phyloP scores from a whole-genome alignment of 2,888 invertebrate species.

The Dicycla oo region DNA sequence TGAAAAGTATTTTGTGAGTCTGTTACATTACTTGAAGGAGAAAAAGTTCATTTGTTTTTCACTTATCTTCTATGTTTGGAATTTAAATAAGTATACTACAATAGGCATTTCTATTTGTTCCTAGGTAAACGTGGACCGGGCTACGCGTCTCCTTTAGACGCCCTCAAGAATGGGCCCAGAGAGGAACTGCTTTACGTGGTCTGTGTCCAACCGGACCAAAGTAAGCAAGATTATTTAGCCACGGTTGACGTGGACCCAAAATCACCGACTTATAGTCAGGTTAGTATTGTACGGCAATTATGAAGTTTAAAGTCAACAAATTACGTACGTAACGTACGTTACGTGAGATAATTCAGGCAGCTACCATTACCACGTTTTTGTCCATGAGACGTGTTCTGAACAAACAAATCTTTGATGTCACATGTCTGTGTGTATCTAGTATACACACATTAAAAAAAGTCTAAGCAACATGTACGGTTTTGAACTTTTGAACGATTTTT shows the following conservation, averaged over 20 bases:
- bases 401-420: neutral
- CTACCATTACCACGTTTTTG: neutral
- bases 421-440: neutral
- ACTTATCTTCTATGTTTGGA: neutral
- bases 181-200: conserved; percentile 97
- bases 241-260: conserved; percentile 97
- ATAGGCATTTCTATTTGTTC: conserved; percentile 11
- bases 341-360: neutral
- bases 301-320: no score
- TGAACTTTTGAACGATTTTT: no score
- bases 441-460: no score
- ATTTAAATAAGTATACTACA: neutral
- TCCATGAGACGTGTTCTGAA: neutral
- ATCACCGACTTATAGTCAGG: conserved; percentile 96
- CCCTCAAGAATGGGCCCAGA: conserved; percentile 94
- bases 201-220: conserved; percentile 94
- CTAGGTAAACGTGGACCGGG: conserved; percentile 92
- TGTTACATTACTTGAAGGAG: neutral
- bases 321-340: neutral
- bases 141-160: conserved; percentile 94
- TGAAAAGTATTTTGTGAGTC: neutral
- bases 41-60: neutral
- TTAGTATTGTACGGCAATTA: conserved; percentile 36
- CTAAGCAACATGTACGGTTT: no score
- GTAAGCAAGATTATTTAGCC: conserved; percentile 96